Evolutionary conservation across 2,113 vertebrate genomes (phyloP).

Genomic region (Dipodomys merriami): DNA sequence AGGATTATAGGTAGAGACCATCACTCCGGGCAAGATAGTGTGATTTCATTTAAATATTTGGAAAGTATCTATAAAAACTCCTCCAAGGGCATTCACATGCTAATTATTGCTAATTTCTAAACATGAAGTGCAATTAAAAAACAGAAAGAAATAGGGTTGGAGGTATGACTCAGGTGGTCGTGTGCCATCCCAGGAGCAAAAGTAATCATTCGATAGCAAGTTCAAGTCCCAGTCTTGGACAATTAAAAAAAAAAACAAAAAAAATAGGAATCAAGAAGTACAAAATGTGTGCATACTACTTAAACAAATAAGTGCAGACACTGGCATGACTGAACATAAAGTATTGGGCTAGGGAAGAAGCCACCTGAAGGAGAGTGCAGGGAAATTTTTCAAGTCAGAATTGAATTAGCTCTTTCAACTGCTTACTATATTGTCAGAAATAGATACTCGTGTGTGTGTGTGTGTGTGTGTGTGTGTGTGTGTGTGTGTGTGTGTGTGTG

Average conservation of each 20-base stretch:
- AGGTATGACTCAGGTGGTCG: too few species aligned
- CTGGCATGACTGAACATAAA: neutral
- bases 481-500: too few species aligned
- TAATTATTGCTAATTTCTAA: neutral
- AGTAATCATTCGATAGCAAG: too few species aligned
- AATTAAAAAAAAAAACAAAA: too few species aligned
- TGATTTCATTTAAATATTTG: neutral
- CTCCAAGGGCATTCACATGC: constrained; percentile 8
- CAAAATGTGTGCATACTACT: neutral
- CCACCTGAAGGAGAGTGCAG: neutral
- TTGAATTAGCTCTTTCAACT: neutral
- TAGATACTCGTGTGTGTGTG: too few species aligned
- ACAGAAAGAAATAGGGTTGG: too few species aligned
- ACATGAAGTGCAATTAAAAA: neutral
- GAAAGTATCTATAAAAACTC: neutral
- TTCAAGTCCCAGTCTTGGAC: too few species aligned
- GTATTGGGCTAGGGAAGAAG: neutral
- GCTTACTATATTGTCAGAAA: neutral
- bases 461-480: too few species aligned
- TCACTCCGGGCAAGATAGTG: too few species aligned
- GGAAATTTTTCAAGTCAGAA: neutral
- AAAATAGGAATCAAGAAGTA: too few species aligned
- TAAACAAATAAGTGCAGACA: neutral
- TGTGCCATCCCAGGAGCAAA: too few species aligned
- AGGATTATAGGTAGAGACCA: too few species aligned